phyloP scores from a whole-genome alignment of 2,113 vertebrate genomes.

The Ariopsis seemanni region DNA sequence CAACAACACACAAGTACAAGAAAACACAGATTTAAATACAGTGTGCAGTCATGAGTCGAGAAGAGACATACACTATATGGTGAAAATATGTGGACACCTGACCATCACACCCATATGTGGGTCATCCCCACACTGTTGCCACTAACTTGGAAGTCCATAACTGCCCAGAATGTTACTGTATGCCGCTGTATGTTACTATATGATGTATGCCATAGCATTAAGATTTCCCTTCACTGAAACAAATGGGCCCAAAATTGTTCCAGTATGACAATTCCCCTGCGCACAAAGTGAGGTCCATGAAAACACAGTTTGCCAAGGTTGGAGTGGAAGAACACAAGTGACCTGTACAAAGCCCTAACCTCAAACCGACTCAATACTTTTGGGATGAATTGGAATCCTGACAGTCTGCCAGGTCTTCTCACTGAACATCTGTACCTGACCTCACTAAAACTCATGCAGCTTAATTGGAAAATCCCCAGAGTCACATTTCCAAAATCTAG shows the following conservation, averaged over 20 bases:
- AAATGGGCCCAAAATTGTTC: not conserved
- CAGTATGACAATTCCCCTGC: not conserved
- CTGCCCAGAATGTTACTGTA: not conserved
- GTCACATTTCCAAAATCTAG: not conserved
- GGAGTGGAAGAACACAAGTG: not conserved
- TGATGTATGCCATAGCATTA: no score
- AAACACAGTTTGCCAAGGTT: not conserved
- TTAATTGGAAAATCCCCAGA: not conserved
- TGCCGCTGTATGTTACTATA: not conserved
- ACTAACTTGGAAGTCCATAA: not conserved
- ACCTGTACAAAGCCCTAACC: not conserved
- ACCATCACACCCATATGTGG: not conserved
- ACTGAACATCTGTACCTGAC: not conserved
- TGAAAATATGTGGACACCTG: not conserved
- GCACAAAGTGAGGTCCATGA: not conserved
- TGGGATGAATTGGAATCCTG: not conserved
- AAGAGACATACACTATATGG: not conserved
- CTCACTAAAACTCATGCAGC: not conserved
- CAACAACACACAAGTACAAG: constrained; percentile 43
- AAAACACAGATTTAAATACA: constrained; percentile 44
- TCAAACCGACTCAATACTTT: not conserved
- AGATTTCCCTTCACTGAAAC: not conserved
- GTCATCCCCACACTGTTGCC: not conserved
- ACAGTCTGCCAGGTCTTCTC: not conserved
- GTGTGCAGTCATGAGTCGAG: not conserved